Evolutionary conservation across 2,113 vertebrate genomes (phyloP).

Genomic region (Hiodon alosoides): DNA sequence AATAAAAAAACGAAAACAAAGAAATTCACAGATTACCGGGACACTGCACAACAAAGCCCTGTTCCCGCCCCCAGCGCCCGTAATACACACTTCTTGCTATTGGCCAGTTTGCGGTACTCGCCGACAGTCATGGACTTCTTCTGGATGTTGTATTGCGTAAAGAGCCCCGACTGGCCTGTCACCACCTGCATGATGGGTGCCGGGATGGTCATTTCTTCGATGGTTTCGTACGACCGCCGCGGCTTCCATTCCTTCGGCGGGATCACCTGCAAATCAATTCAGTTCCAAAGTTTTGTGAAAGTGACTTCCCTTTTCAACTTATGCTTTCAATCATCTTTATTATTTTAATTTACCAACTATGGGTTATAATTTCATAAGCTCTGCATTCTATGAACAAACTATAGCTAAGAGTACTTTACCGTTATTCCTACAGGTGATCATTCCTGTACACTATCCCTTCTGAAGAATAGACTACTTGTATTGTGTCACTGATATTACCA

Average conservation of each 20-base stretch:
- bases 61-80: not conserved
- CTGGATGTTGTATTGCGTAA: conserved; percentile 98
- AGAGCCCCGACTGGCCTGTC: conserved; percentile 91
- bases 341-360: not conserved
- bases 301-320: not conserved
- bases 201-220: conserved; percentile 91
- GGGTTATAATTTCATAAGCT: not conserved
- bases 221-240: conserved; percentile 78
- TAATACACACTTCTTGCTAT: conserved; percentile 81
- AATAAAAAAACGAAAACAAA: too few relatives aligned
- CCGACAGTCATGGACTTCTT: conserved; percentile 94
- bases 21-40: too few relatives aligned
- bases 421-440: too few relatives aligned
- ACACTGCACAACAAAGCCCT: not conserved
- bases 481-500: too few relatives aligned
- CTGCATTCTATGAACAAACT: not conserved
- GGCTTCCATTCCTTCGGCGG: conserved; percentile 88
- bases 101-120: conserved; percentile 88
- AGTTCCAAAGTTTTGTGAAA: not conserved
- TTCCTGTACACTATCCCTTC: too few relatives aligned
- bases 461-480: too few relatives aligned
- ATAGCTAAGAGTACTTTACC: too few relatives aligned
- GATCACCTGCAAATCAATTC: conserved; percentile 52
- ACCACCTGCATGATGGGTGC: conserved; percentile 96
- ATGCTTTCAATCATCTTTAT: not conserved